Conservation (phyloP, 2,888 invertebrate genomes). For the Synergus japonicus region DNA sequence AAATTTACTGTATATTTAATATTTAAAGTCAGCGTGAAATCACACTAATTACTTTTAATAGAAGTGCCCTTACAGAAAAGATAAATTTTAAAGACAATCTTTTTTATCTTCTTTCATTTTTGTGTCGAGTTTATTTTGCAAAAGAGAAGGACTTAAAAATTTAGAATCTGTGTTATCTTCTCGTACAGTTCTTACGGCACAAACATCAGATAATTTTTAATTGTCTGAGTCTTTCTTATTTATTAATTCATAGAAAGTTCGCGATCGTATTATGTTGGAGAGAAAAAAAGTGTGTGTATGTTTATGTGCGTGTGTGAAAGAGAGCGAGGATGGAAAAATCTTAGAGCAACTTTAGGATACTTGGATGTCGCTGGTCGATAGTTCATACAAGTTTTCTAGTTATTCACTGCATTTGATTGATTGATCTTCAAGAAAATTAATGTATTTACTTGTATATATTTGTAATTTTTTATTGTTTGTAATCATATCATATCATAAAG, state of each 20-base stretch:
- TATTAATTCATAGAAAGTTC: not conserved
- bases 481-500: not conserved
- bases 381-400: conserved; percentile 1
- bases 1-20: not conserved
- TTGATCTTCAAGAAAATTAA: not conserved
- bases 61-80: not conserved
- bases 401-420: not conserved
- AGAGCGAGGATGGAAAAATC: not conserved
- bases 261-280: not conserved
- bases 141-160: not conserved
- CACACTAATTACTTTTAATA: not conserved
- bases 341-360: not conserved
- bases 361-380: conserved; percentile 47
- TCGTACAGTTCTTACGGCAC: not conserved
- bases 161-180: not conserved
- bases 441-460: not conserved
- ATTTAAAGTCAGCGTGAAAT: not conserved
- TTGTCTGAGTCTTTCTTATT: not conserved
- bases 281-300: not conserved
- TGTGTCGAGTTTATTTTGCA: too few species aligned
- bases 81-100: too few species aligned
- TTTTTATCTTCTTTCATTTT: too few species aligned
- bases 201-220: not conserved
- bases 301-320: not conserved
- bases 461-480: not conserved